These are phyloP conservation scores for Argyresthia goedartella DNA, from an alignment of 2,888 invertebrate genomes.

Conservation along the genomic window DNA sequence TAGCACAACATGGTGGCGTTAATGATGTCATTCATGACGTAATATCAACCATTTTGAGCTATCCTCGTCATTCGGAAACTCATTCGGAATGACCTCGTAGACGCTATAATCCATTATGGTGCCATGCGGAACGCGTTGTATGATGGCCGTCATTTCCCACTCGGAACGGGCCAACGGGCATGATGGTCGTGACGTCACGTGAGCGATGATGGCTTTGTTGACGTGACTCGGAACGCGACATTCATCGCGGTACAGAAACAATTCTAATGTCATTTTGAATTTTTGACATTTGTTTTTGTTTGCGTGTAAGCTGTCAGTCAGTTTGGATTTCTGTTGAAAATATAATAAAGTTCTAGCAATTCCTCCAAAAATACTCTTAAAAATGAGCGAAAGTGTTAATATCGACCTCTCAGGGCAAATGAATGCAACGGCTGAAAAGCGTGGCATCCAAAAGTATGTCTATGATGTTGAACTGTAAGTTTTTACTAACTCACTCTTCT, in stretches of 20 bases:
- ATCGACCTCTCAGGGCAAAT: constrained; percentile 64
- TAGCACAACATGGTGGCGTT: too few species aligned
- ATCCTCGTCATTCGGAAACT: too few species aligned
- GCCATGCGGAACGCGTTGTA: too few species aligned
- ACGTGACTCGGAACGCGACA: too few species aligned
- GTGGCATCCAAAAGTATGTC: constrained; percentile 66
- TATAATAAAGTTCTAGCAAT: background rate
- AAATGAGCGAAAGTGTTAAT: constrained; percentile 59
- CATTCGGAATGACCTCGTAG: too few species aligned
- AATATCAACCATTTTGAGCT: too few species aligned
- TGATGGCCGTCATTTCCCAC: too few species aligned
- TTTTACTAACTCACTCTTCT: constrained; percentile 21
- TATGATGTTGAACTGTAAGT: constrained; percentile 65
- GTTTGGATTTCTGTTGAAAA: background rate
- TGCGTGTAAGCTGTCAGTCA: background rate
- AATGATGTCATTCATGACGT: too few species aligned
- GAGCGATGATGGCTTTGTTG: too few species aligned
- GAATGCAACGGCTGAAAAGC: constrained; percentile 49
- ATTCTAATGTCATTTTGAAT: background rate
- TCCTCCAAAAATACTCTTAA: constrained; percentile 9
- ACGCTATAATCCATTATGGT: too few species aligned
- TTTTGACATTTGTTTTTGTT: background rate
- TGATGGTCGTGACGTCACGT: too few species aligned
- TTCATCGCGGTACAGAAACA: background rate
- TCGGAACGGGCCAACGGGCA: too few species aligned